These are phyloP conservation scores for Hirundichthys speculiger DNA, from an alignment of 2,113 vertebrate genomes.

Conservation along the genomic window DNA sequence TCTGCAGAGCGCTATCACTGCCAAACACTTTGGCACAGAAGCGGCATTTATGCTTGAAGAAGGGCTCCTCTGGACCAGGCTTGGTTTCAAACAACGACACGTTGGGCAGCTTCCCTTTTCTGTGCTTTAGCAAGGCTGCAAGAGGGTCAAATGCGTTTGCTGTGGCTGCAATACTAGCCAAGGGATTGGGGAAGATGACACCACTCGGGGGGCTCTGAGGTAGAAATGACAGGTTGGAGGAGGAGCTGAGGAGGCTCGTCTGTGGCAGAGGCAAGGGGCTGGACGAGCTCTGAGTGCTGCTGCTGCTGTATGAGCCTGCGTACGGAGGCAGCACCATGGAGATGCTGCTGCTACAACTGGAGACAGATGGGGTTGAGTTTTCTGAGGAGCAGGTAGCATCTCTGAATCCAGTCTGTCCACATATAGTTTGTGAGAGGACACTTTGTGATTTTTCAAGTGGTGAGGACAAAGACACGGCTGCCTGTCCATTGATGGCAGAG, in stretches of 20 bases:
- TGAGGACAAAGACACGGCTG: constrained; percentile 68
- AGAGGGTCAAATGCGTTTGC: constrained; percentile 93
- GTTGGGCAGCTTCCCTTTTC: constrained; percentile 91
- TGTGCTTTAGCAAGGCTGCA: constrained; percentile 91
- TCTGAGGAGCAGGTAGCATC: constrained; percentile 73
- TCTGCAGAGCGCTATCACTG: constrained; percentile 98
- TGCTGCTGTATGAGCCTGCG: constrained; percentile 72
- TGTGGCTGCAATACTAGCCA: constrained; percentile 95
- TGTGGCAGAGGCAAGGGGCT: constrained; percentile 83
- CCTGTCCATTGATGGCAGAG: constrained; percentile 75
- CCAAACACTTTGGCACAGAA: constrained; percentile 99
- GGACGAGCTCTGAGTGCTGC: constrained; percentile 81
- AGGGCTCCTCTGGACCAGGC: constrained; percentile 91
- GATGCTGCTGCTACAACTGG: constrained; percentile 69
- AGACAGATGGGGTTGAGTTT: constrained; percentile 68
- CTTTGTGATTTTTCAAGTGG: constrained; percentile 79
- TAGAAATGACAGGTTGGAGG: constrained; percentile 91
- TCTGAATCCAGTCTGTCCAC: constrained; percentile 77
- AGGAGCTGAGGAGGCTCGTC: constrained; percentile 81
- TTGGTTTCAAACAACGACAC: constrained; percentile 93
- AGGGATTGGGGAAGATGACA: constrained; percentile 96
- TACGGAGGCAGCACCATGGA: constrained; percentile 76
- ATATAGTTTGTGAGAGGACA: constrained; percentile 77
- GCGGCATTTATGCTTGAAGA: constrained; percentile 98
- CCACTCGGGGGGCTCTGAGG: constrained; percentile 93